Evolutionary conservation across 2,797 vertebrate genomes (phyloP).

Genomic region (Microtus obscurus): DNA sequence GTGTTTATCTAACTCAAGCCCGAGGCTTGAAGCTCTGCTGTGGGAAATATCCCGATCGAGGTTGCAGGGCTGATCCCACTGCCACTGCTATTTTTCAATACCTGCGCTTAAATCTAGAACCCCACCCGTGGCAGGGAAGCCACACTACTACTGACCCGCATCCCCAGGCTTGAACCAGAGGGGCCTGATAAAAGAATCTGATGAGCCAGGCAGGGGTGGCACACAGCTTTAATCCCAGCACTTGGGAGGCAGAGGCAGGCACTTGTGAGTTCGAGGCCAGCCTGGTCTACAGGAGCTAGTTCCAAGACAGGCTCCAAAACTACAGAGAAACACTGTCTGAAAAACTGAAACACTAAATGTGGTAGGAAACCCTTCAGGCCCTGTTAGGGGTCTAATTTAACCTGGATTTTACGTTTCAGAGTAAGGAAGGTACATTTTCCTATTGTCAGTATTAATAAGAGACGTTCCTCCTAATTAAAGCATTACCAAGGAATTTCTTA

Average conservation of each 20-base stretch:
- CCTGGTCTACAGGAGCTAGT: too few species aligned
- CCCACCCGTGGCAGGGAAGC: not conserved
- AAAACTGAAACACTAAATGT: not conserved
- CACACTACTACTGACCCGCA: not conserved
- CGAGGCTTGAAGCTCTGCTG: not conserved
- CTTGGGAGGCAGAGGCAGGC: too few species aligned
- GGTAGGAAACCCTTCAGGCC: not conserved
- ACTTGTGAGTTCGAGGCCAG: too few species aligned
- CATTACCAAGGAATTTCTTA: not conserved
- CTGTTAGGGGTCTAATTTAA: not conserved
- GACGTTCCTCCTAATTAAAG: constrained; percentile 23
- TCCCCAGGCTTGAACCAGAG: not conserved
- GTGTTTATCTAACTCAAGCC: not conserved
- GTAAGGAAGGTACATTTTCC: constrained; percentile 47
- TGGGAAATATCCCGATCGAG: not conserved
- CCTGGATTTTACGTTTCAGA: constrained; percentile 39
- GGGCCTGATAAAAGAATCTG: not conserved
- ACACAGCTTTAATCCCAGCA: too few species aligned
- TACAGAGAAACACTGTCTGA: too few species aligned
- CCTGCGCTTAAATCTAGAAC: not conserved
- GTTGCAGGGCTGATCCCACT: not conserved
- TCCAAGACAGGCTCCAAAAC: too few species aligned
- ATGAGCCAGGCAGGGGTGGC: not conserved
- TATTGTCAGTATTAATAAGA: not conserved
- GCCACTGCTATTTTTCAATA: not conserved